Conservation (phyloP, 1,140 invertebrate species). For the Parasteatoda tepidariorum region DNA sequence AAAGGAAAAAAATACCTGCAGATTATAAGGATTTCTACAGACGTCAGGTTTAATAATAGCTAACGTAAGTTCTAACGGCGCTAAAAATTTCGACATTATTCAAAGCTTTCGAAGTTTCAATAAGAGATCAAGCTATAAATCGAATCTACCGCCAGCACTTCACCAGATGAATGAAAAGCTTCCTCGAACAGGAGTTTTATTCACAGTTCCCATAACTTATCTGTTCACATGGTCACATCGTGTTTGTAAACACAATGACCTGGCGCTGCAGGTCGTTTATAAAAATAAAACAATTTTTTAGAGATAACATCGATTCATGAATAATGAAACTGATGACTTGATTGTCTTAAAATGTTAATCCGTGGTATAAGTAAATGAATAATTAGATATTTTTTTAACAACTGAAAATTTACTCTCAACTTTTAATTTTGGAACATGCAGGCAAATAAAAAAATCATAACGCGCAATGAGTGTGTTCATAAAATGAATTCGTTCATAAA, state of each 20-base stretch:
- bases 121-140: not conserved
- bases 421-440: too few relatives aligned
- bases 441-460: too few relatives aligned
- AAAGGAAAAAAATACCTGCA: constrained; percentile 5
- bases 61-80: constrained; percentile 61
- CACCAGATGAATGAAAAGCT: not conserved
- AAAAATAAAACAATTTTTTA: not conserved
- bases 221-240: constrained; percentile 54
- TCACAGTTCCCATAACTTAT: constrained; percentile 24
- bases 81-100: constrained; percentile 39
- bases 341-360: too few relatives aligned
- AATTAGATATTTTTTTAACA: too few relatives aligned
- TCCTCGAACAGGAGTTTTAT: constrained; percentile 13
- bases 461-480: too few relatives aligned
- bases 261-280: constrained; percentile 38
- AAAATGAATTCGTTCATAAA: too few relatives aligned
- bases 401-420: too few relatives aligned
- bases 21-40: constrained; percentile 56
- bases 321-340: too few relatives aligned
- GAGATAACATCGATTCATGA: not conserved
- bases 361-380: too few relatives aligned
- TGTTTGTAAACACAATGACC: constrained; percentile 59
- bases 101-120: not conserved
- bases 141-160: not conserved
- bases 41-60: constrained; percentile 64